Conservation (phyloP, 2,888 invertebrate species). For the Phania funesta region DNA sequence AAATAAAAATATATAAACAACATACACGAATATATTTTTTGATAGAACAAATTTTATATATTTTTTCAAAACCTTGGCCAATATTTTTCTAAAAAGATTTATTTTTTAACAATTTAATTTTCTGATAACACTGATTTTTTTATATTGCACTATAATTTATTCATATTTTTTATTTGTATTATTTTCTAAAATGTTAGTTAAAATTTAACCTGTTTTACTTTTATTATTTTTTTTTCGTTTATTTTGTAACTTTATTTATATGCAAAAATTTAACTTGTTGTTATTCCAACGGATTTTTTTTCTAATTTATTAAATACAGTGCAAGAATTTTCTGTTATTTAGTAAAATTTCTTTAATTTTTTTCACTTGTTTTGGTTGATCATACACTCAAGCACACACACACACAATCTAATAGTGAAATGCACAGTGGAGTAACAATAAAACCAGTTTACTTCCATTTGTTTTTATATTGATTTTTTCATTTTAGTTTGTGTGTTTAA, state of each 20-base stretch:
- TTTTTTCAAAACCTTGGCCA: slow-evolving; percentile 58
- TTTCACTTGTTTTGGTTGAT: slow-evolving; percentile 63
- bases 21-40: slow-evolving; percentile 38
- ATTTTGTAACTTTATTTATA: not conserved
- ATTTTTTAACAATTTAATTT: not conserved
- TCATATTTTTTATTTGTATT: too few relatives aligned
- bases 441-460: slow-evolving; percentile 66
- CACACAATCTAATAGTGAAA: slow-evolving; percentile 5
- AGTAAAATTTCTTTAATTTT: slow-evolving; percentile 34
- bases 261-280: not conserved
- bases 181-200: too few relatives aligned
- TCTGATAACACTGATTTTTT: slow-evolving; percentile 9
- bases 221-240: slow-evolving; percentile 1
- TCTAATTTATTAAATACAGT: slow-evolving; percentile 33
- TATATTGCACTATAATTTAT: slow-evolving; percentile 36
- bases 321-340: slow-evolving; percentile 45
- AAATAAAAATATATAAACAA: slow-evolving; percentile 17
- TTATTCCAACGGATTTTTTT: slow-evolving; percentile 41
- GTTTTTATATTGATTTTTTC: slow-evolving; percentile 60
- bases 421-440: slow-evolving; percentile 40
- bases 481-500: slow-evolving; percentile 42
- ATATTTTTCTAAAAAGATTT: slow-evolving; percentile 41
- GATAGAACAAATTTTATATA: slow-evolving; percentile 16
- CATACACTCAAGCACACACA: not conserved
- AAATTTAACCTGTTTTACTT: too few relatives aligned